Conservation (phyloP, 2,888 invertebrate genomes). For the Philonicus albiceps region DNA sequence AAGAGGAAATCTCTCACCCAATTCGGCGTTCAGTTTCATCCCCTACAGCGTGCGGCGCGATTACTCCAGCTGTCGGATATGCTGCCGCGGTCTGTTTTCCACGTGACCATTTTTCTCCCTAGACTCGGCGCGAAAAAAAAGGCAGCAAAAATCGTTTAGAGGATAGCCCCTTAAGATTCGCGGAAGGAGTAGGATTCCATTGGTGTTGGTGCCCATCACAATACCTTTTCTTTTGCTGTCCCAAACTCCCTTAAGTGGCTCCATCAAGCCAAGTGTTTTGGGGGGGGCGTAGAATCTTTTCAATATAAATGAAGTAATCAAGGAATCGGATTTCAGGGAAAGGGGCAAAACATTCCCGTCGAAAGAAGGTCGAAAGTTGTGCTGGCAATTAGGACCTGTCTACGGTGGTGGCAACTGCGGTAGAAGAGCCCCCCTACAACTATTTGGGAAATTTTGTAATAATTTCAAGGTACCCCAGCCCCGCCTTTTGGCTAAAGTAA, state of each 20-base stretch:
- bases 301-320: conserved; percentile 48
- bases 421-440: background rate
- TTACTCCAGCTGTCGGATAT: conserved; percentile 39
- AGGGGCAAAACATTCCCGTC: background rate
- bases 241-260: background rate
- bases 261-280: background rate
- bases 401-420: background rate
- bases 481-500: background rate
- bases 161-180: background rate
- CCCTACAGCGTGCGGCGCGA: conserved; percentile 3
- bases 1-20: conserved; percentile 47
- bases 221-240: conserved; percentile 30
- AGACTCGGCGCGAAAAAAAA: conserved; percentile 21
- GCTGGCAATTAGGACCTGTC: conserved; percentile 8
- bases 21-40: conserved; percentile 18
- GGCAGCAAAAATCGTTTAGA: conserved; percentile 26
- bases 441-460: background rate
- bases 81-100: conserved; percentile 38
- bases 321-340: background rate
- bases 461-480: background rate
- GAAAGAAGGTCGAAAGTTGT: conserved; percentile 22
- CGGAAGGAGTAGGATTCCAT: background rate
- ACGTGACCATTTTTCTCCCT: conserved; percentile 29
- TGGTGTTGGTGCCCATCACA: conserved; percentile 16
- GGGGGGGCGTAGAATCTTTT: conserved; percentile 19